phyloP scores from a whole-genome alignment of 2,797 vertebrate species.

The Cichlasoma orientale region DNA sequence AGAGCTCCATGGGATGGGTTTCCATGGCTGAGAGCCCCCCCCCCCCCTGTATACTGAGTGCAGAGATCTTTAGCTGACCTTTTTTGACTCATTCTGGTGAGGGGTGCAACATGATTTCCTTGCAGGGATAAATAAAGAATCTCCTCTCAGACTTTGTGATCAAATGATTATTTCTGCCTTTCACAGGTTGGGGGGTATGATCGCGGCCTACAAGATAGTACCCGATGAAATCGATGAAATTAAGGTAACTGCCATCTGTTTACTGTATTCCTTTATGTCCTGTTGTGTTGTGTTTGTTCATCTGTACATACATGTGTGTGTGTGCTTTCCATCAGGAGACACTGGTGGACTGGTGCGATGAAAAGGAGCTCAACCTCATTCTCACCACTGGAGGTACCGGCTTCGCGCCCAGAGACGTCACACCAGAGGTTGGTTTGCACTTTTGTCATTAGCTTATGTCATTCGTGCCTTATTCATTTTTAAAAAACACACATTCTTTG shows the following conservation, averaged over 20 bases:
- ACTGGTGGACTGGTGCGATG: slow-evolving; percentile 98
- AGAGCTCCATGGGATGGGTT: too few relatives aligned
- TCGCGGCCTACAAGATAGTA: slow-evolving; percentile 98
- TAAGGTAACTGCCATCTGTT: slow-evolving; percentile 83
- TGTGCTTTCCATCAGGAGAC: slow-evolving; percentile 85
- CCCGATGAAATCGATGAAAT: slow-evolving; percentile 99
- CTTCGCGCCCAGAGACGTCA: slow-evolving; percentile 97
- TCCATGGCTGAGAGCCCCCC: too few relatives aligned
- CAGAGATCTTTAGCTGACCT: not conserved
- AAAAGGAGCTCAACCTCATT: slow-evolving; percentile 99
- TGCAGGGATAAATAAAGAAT: not conserved
- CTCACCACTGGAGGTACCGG: slow-evolving; percentile 98
- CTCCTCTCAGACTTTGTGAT: slow-evolving; percentile 11
- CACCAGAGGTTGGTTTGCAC: slow-evolving; percentile 88
- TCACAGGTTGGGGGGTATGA: slow-evolving; percentile 95
- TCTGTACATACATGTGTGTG: slow-evolving; percentile 11
- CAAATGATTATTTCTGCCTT: slow-evolving; percentile 33
- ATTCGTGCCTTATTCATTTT: not conserved
- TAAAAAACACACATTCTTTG: too few relatives aligned
- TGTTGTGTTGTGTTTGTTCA: not conserved
- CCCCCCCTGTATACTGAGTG: too few relatives aligned
- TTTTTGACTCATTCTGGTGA: not conserved
- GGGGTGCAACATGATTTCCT: not conserved
- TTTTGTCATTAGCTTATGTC: not conserved
- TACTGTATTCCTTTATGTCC: not conserved